Percentiles rank a stretch among this genome's conserved stretches.
Evolutionary conservation across 2,888 invertebrate species (phyloP).

Genomic region (Apamea anceps): DNA sequence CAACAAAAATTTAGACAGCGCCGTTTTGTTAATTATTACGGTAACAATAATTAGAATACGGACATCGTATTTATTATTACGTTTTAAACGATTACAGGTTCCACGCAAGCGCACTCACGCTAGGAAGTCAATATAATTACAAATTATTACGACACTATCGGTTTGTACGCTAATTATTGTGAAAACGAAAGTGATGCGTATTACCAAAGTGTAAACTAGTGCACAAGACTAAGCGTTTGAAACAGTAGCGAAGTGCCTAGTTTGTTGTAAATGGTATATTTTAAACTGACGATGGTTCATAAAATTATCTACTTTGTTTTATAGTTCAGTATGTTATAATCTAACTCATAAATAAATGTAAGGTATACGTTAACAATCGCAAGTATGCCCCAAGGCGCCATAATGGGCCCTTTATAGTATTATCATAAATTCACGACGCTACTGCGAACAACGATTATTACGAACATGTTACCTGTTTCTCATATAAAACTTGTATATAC

Average conservation of each 20-base stretch:
- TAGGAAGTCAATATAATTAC: slow-evolving; percentile 51
- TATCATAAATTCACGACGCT: not conserved
- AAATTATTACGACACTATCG: slow-evolving; percentile 44
- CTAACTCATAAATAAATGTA: not conserved
- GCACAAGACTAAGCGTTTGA: slow-evolving; percentile 20
- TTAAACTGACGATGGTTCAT: not conserved
- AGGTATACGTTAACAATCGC: not conserved
- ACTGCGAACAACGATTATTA: not conserved
- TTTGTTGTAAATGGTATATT: not conserved
- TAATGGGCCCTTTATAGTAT: not conserved
- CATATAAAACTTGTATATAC: not conserved
- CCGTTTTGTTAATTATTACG: slow-evolving; percentile 27
- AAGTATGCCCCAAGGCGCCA: slow-evolving; percentile 23
- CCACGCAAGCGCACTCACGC: slow-evolving; percentile 57
- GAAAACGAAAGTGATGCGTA: slow-evolving; percentile 44
- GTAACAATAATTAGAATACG: slow-evolving; percentile 35
- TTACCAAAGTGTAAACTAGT: not conserved
- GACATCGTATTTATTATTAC: slow-evolving; percentile 46
- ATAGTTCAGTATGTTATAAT: not conserved
- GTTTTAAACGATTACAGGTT: slow-evolving; percentile 41
- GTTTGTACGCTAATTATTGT: slow-evolving; percentile 27
- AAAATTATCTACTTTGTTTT: not conserved
- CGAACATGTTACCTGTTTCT: not conserved
- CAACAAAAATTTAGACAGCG: slow-evolving; percentile 17
- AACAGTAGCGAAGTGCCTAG: not conserved